phyloP scores from a whole-genome alignment of 2,113 vertebrate genomes.

The Cacatua alba region DNA sequence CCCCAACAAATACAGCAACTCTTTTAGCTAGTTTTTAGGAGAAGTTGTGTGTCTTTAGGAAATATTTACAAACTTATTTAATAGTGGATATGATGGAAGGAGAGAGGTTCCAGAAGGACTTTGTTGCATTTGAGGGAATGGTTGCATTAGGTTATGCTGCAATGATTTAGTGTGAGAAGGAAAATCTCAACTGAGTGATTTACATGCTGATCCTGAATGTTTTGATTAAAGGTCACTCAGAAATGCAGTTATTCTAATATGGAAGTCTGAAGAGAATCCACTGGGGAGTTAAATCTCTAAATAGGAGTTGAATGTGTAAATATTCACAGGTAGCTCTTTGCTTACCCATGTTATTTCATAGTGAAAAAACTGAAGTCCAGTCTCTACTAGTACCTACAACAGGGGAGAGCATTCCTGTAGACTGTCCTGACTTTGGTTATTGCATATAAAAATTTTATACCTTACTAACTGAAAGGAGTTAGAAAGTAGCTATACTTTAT shows the following conservation, averaged over 20 bases:
- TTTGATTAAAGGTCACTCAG: slow-evolving; percentile 18
- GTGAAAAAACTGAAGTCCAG: too few species aligned
- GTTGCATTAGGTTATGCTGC: neutral
- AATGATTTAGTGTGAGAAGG: neutral
- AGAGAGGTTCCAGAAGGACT: neutral
- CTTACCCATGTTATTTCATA: neutral
- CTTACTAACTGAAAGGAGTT: neutral
- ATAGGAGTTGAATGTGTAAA: neutral
- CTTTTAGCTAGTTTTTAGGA: neutral
- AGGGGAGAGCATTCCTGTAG: neutral
- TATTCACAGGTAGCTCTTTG: neutral
- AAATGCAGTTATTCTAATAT: slow-evolving; percentile 24
- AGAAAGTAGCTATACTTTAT: neutral
- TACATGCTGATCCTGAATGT: neutral
- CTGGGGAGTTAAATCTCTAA: neutral
- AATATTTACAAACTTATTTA: neutral
- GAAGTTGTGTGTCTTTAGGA: neutral
- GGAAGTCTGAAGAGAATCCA: neutral
- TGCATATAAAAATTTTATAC: neutral
- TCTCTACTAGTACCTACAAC: neutral
- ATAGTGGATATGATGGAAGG: neutral
- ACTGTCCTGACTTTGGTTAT: neutral
- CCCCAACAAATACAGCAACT: neutral
- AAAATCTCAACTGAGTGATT: slow-evolving; percentile 8
- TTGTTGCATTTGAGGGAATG: neutral